phyloP scores from a whole-genome alignment of 2,888 invertebrate species.

The Clostera curtula region DNA sequence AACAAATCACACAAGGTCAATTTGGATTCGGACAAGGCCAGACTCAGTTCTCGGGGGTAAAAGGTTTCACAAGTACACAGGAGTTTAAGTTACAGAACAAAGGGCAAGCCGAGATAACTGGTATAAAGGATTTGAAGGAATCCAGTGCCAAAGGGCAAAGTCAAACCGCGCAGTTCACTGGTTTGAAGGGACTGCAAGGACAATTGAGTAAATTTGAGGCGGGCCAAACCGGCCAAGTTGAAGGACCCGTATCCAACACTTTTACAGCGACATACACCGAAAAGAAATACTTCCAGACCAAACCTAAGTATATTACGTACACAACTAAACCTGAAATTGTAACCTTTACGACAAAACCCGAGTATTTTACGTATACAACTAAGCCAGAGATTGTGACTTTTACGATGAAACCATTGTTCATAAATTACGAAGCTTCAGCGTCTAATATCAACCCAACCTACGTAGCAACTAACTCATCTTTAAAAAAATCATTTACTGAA shows the following conservation, averaged over 20 bases:
- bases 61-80: neutral
- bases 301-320: slow-evolving; percentile 45
- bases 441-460: slow-evolving; percentile 55
- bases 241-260: slow-evolving; percentile 46
- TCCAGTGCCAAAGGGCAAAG: slow-evolving; percentile 7
- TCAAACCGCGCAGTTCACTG: slow-evolving; percentile 3
- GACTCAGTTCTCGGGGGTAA: neutral
- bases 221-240: slow-evolving; percentile 22
- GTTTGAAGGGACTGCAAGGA: no score
- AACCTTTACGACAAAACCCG: slow-evolving; percentile 39
- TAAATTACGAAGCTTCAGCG: slow-evolving; percentile 58
- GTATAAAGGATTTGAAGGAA: slow-evolving; percentile 7
- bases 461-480: slow-evolving; percentile 45
- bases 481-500: slow-evolving; percentile 48
- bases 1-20: no score
- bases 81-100: neutral
- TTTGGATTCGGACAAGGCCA: slow-evolving; percentile 6
- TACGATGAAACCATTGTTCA: slow-evolving; percentile 46
- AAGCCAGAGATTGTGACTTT: slow-evolving; percentile 38
- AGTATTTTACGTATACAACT: slow-evolving; percentile 32
- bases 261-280: slow-evolving; percentile 51
- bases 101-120: neutral
- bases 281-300: slow-evolving; percentile 53
- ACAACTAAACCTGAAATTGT: slow-evolving; percentile 45
- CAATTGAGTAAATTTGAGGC: slow-evolving; percentile 28